Evolutionary conservation across 2,888 invertebrate species (phyloP).

Genomic region (Meteorus colon): DNA sequence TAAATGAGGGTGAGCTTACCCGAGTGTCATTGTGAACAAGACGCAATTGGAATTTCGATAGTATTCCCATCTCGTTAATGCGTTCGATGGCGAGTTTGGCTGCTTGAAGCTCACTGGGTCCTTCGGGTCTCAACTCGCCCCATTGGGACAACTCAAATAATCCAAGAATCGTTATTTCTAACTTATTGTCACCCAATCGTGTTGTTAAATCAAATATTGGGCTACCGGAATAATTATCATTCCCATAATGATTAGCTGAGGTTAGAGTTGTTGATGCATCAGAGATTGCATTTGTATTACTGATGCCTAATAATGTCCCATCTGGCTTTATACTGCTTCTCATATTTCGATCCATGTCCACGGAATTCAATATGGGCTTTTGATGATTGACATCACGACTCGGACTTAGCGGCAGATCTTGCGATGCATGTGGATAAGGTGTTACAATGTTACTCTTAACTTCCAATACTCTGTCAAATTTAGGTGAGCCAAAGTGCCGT

Average conservation of each 20-base stretch:
- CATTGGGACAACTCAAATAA: conserved; percentile 85
- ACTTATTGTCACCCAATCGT: conserved; percentile 55
- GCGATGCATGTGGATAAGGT: neutral
- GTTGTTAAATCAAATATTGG: neutral
- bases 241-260: neutral
- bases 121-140: conserved; percentile 80
- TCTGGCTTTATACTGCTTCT: neutral
- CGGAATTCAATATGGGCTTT: conserved; percentile 15
- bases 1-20: conserved; percentile 75
- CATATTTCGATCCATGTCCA: neutral
- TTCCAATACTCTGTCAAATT: conserved; percentile 51
- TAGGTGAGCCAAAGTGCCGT: conserved; percentile 66
- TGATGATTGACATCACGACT: conserved; percentile 57
- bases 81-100: conserved; percentile 87
- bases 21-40: conserved; percentile 89
- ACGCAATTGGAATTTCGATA: conserved; percentile 84
- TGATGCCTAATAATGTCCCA: neutral
- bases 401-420: conserved; percentile 61
- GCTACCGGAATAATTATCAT: neutral
- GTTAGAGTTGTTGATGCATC: neutral
- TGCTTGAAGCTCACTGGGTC: conserved; percentile 84
- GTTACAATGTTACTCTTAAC: conserved; percentile 26
- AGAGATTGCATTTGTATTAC: neutral
- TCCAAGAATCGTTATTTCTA: conserved; percentile 82
- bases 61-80: conserved; percentile 81